Evolutionary conservation across 2,797 vertebrate species (phyloP), one percentile per base, ranked within the genome.

Genomic region (Tokudaia tokunoshimensis): DNA sequence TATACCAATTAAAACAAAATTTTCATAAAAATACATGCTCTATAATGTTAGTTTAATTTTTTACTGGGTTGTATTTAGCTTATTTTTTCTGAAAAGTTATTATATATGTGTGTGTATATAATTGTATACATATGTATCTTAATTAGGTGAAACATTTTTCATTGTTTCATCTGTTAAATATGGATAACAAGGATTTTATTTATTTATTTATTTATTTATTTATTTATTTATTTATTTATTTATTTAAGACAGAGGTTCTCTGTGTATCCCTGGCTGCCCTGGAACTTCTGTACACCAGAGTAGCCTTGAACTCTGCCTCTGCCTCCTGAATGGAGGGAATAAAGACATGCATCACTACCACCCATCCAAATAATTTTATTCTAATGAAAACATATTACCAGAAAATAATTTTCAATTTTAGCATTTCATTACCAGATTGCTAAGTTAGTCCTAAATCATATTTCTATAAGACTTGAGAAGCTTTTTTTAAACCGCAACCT

Each of bases 81-180:
- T 84, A n/a, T n/a, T 19, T 92, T 90, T 94, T 96, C 41, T 94
- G 50, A 94, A 96, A 92, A 89, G 85, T 63, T 22, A 61, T 59
- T 89, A 17, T 84, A 75, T 78, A 80, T 14, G 9, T 89, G 12
- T 57, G 3, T 31, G 13, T 37, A 8, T 57, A 3, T 37, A 59
- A 8, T 10, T 89, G 10, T 86, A 85, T 80, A 90, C 3, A 41
- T 75, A 59, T 63, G 74, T 11, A 78, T 63, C 87, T n/a, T 95
- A 82, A 84, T 22, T 13, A 86, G 92, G 31, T 14, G 72, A 67
- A 94, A 70, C 20, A 93, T 92, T 94, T 29, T 86, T 0, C 95
- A 26, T 82, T 93, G 8, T 59, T 93, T 95, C 89, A 47, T 47
- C 57, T 63, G 19, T 55, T 92, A 96, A 89, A 90, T 92, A 93